Conservation (phyloP, 1,140 invertebrate genomes). For the Samia ricini region DNA sequence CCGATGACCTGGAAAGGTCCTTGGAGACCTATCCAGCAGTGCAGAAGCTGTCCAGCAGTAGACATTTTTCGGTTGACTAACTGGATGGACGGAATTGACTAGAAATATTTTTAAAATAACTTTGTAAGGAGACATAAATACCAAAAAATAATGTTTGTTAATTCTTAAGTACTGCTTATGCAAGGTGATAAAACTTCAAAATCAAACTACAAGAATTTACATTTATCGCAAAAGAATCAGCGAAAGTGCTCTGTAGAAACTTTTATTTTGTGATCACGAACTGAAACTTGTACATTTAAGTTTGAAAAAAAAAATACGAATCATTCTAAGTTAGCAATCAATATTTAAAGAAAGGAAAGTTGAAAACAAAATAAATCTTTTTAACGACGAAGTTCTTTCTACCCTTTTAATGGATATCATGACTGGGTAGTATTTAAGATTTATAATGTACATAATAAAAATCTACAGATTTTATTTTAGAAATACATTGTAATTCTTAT, state of each 20-base stretch:
- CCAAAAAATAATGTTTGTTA: background rate
- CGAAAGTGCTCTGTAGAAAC: constrained; percentile 51
- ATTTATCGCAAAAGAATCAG: constrained; percentile 40
- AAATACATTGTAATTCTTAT: background rate
- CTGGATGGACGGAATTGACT: no score
- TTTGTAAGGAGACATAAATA: background rate
- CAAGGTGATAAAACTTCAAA: background rate
- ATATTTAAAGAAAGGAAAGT: constrained; percentile 67
- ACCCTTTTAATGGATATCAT: constrained; percentile 30
- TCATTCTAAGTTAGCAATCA: constrained; percentile 65
- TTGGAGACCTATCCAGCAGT: no score
- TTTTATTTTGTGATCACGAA: constrained; percentile 68
- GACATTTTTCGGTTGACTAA: no score
- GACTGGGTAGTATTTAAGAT: constrained; percentile 9
- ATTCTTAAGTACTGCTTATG: background rate
- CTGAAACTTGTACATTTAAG: constrained; percentile 70
- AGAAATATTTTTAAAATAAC: no score
- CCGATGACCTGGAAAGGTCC: no score
- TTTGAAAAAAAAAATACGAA: constrained; percentile 66
- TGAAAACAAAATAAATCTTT: constrained; percentile 51
- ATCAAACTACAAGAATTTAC: background rate
- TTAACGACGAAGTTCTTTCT: constrained; percentile 42
- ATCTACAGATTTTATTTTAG: no score
- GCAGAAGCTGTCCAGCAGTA: no score
- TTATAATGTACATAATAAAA: background rate